A percentile compares a stretch with the other conserved stretches of the same genome.
Conservation (phyloP, 1,140 invertebrate species). For the Rhagoletis pomonella region DNA sequence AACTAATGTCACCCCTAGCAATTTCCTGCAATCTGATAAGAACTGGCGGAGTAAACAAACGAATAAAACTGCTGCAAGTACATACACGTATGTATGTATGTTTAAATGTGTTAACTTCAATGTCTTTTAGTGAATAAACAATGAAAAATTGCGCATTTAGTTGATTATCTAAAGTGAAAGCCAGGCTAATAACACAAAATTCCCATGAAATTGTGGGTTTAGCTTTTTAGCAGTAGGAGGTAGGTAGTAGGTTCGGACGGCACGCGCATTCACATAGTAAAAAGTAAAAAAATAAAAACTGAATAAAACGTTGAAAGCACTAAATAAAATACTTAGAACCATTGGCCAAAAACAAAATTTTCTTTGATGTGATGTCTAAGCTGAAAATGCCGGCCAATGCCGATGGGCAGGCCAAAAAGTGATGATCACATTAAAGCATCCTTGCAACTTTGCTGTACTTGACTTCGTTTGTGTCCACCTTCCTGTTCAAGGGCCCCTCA, state of each 20-base stretch:
- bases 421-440: not conserved
- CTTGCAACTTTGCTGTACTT: constrained; percentile 4
- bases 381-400: not conserved
- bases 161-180: not conserved
- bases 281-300: not conserved
- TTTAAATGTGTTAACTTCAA: not conserved
- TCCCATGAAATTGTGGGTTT: not conserved
- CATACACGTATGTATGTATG: not conserved
- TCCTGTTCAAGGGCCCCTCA: not conserved
- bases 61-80: not conserved
- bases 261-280: not conserved
- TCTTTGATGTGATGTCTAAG: not conserved
- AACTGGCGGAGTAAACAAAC: not conserved
- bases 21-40: not conserved
- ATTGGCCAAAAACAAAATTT: not conserved
- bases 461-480: not conserved
- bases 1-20: not conserved
- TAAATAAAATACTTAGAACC: not conserved
- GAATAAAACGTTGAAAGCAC: not conserved
- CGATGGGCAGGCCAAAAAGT: not conserved
- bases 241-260: not conserved
- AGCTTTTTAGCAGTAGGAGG: not conserved
- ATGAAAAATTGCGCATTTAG: not conserved
- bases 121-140: not conserved
- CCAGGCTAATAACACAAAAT: not conserved